Conservation (phyloP, 2,888 invertebrate genomes). For the Zhuqinia jingwanae region DNA sequence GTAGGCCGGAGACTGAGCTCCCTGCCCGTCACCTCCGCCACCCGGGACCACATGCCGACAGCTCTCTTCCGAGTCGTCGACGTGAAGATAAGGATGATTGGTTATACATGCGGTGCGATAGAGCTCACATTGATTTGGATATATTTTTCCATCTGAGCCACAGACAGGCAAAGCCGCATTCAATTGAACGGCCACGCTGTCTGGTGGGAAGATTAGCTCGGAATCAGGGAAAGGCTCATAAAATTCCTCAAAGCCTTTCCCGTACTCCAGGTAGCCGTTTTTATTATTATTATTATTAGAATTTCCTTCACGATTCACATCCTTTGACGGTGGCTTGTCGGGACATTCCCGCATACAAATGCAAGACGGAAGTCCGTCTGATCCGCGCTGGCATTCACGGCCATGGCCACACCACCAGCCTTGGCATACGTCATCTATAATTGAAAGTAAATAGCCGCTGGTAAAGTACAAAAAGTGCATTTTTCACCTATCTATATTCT, state of each 20-base stretch:
- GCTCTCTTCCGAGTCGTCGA: slow-evolving; percentile 69
- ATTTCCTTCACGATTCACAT: slow-evolving; percentile 51
- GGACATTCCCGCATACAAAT: slow-evolving; percentile 77
- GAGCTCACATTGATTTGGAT: slow-evolving; percentile 76
- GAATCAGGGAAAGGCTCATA: slow-evolving; percentile 67
- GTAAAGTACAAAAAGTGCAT: slow-evolving; percentile 23
- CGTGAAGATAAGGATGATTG: slow-evolving; percentile 68
- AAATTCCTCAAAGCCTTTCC: slow-evolving; percentile 64
- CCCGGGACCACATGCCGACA: slow-evolving; percentile 54
- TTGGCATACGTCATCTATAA: slow-evolving; percentile 72
- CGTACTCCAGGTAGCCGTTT: slow-evolving; percentile 63
- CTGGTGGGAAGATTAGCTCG: slow-evolving; percentile 60
- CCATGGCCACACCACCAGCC: slow-evolving; percentile 78
- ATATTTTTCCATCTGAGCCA: slow-evolving; percentile 75
- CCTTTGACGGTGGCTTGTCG: slow-evolving; percentile 60
- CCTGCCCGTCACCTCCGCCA: slow-evolving; percentile 25
- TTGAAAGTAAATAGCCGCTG: slow-evolving; percentile 65
- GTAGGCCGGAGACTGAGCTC: neutral
- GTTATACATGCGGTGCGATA: slow-evolving; percentile 74
- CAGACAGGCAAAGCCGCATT: slow-evolving; percentile 72
- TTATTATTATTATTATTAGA: too few relatives aligned
- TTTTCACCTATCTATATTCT: too few relatives aligned
- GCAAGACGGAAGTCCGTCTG: slow-evolving; percentile 75
- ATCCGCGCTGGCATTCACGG: slow-evolving; percentile 76
- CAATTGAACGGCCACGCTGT: slow-evolving; percentile 46